Percentiles rank a stretch among this genome's conserved stretches.
These are phyloP conservation scores for Dolichotis patagonum DNA, from an alignment of 2,113 vertebrate genomes.

Conservation along the genomic window DNA sequence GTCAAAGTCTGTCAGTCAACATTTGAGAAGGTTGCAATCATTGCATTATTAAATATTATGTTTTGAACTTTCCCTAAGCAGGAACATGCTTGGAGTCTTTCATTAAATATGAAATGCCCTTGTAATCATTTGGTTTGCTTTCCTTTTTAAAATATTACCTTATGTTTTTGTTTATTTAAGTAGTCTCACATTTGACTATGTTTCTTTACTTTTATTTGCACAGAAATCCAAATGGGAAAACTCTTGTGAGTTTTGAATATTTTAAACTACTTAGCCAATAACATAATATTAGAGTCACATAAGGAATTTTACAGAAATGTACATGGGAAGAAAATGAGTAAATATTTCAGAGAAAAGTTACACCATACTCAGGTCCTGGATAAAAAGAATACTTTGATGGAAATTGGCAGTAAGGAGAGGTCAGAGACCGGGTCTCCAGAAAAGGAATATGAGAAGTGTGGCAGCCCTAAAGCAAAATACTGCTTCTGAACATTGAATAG, in stretches of 20 bases:
- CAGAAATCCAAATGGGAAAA: background rate
- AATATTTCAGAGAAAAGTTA: background rate
- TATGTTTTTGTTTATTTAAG: conserved; percentile 9
- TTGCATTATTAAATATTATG: conserved; percentile 31
- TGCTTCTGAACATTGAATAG: background rate
- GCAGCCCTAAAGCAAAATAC: background rate
- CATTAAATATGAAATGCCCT: background rate
- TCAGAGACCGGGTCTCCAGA: background rate
- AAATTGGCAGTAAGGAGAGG: background rate
- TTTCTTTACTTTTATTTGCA: conserved; percentile 17
- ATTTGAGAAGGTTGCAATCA: conserved; percentile 34
- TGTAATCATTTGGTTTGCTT: background rate
- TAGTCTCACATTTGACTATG: background rate
- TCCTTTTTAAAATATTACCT: background rate
- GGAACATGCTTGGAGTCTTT: background rate
- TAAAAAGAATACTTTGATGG: background rate
- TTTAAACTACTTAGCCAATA: background rate
- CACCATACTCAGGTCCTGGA: background rate
- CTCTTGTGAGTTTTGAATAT: background rate
- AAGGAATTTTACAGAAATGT: conserved; percentile 8
- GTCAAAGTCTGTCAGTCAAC: conserved; percentile 66
- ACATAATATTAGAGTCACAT: background rate
- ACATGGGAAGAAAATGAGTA: background rate
- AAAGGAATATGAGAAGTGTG: background rate
- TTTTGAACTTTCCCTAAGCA: conserved; percentile 34